Percentiles rank a stretch among this genome's conserved stretches.
Conservation (phyloP, 1,140 invertebrate species). For the Ladona fulva region DNA sequence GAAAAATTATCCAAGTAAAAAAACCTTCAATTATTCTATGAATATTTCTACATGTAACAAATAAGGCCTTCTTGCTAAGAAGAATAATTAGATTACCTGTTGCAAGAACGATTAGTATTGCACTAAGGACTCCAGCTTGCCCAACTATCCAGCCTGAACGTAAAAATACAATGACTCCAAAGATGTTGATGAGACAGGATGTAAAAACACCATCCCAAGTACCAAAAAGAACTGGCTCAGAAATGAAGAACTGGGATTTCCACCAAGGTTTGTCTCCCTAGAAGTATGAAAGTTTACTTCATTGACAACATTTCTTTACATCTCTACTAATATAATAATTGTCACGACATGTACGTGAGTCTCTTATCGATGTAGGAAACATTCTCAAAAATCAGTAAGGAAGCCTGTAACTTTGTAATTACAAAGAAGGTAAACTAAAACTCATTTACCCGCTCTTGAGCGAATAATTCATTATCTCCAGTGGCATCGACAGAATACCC, state of each 20-base stretch:
- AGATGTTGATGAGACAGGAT: conserved; percentile 89
- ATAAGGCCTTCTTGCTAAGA: too few species aligned
- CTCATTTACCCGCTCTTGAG: neutral
- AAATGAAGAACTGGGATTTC: conserved; percentile 89
- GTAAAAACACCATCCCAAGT: conserved; percentile 97
- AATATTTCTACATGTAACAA: too few species aligned
- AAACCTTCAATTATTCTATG: too few species aligned
- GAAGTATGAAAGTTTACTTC: conserved; percentile 17
- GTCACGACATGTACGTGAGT: too few species aligned
- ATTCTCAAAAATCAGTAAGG: too few species aligned
- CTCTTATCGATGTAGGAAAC: too few species aligned
- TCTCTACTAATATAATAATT: too few species aligned
- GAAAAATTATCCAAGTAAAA: too few species aligned
- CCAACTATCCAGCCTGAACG: conserved; percentile 95
- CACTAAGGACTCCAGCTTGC: conserved; percentile 83
- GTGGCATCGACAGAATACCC: neutral
- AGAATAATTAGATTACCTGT: conserved; percentile 67
- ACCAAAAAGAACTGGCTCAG: conserved; percentile 88
- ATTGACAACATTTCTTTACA: too few species aligned
- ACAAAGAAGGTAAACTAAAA: too few species aligned
- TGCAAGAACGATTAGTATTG: conserved; percentile 77
- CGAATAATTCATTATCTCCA: neutral
- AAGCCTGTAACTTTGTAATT: too few species aligned
- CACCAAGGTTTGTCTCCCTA: conserved; percentile 77
- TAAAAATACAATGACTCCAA: conserved; percentile 94